phyloP scores from a whole-genome alignment of 2,797 vertebrate genomes.

The Eupleurogrammus muticus region DNA sequence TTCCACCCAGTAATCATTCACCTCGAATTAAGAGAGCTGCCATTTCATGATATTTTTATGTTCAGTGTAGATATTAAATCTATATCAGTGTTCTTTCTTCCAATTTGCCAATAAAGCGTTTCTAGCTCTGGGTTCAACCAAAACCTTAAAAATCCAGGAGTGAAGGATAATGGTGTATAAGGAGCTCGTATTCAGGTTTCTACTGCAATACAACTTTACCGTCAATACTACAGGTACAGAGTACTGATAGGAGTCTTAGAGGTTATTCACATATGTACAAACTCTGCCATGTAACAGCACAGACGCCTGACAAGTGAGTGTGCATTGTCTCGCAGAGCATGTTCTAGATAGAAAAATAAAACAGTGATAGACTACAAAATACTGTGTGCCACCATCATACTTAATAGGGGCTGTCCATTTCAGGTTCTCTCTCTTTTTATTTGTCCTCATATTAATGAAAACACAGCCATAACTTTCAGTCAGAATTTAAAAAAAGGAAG shows the following conservation, averaged over 20 bases:
- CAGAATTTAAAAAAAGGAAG: constrained; percentile 43
- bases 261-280: constrained; percentile 82
- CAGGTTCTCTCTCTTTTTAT: constrained; percentile 35
- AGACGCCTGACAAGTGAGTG: constrained; percentile 54
- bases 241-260: constrained; percentile 59
- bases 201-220: constrained; percentile 73
- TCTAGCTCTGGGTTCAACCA: constrained; percentile 33
- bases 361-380: constrained; percentile 73
- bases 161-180: constrained; percentile 57
- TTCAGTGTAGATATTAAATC: background rate
- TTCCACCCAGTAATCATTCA: constrained; percentile 16
- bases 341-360: constrained; percentile 76
- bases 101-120: constrained; percentile 15
- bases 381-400: constrained; percentile 54
- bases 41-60: constrained; percentile 8
- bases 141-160: constrained; percentile 60
- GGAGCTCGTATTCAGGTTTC: constrained; percentile 71
- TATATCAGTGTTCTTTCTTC: constrained; percentile 8
- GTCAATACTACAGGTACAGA: constrained; percentile 68
- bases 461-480: constrained; percentile 52
- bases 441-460: constrained; percentile 46
- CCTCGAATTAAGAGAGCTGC: constrained; percentile 56
- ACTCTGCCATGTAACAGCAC: constrained; percentile 41
- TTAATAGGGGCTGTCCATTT: constrained; percentile 42
- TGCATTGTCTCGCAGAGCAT: constrained; percentile 54